These are phyloP conservation scores for Lithophane ornitopus DNA, from an alignment of 2,888 invertebrate species.

Conservation along the genomic window DNA sequence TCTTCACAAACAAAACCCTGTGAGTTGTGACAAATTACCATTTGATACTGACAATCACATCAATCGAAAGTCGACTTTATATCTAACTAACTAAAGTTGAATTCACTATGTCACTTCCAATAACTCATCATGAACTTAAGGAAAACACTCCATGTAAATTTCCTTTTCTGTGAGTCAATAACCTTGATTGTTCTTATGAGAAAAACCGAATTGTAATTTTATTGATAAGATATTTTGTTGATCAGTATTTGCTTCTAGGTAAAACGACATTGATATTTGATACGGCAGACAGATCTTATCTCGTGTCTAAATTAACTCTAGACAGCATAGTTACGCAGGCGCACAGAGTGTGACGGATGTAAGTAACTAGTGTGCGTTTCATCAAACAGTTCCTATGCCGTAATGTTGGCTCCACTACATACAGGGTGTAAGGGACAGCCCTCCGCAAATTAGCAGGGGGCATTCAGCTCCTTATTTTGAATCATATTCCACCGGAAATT, in stretches of 20 bases:
- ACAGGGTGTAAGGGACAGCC: too few relatives aligned
- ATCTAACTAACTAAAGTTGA: rapidly evolving
- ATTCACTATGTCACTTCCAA: background rate
- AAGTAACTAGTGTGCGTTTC: too few relatives aligned
- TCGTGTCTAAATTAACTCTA: too few relatives aligned
- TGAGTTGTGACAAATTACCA: slow-evolving; percentile 33
- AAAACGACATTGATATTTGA: background rate
- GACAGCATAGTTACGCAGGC: too few relatives aligned
- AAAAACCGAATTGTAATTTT: slow-evolving; percentile 13
- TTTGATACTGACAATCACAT: background rate
- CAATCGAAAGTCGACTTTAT: slow-evolving; percentile 15
- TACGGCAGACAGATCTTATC: background rate
- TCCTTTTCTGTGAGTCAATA: slow-evolving; percentile 11
- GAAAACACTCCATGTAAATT: slow-evolving; percentile 32
- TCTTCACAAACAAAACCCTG: slow-evolving; percentile 13
- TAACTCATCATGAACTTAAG: slow-evolving; percentile 22
- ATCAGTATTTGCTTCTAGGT: background rate
- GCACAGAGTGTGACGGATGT: too few relatives aligned
- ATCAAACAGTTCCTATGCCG: too few relatives aligned
- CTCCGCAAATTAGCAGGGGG: too few relatives aligned
- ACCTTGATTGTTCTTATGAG: slow-evolving; percentile 4
- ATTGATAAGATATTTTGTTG: slow-evolving; percentile 14
- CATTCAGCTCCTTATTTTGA: too few relatives aligned
- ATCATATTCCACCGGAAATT: too few relatives aligned
- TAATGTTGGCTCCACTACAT: too few relatives aligned